Evolutionary conservation across 2,113 vertebrate genomes (phyloP).

Genomic region (Synodontis membranacea): DNA sequence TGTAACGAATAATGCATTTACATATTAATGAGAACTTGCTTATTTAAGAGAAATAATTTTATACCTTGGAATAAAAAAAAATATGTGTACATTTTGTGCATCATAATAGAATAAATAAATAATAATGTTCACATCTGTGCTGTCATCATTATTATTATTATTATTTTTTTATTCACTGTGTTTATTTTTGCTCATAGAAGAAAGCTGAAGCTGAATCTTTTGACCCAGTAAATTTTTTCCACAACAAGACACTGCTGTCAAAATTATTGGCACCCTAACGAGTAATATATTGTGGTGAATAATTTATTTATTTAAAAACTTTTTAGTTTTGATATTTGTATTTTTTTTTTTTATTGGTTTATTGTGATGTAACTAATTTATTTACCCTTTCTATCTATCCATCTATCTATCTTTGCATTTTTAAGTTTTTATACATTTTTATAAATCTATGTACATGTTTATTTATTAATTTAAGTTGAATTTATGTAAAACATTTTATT

Average conservation of each 20-base stretch:
- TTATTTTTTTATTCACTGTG: neutral
- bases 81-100: conserved; percentile 79
- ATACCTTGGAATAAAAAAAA: conserved; percentile 79
- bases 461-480: neutral
- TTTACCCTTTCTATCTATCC: too few relatives aligned
- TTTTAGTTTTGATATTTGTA: neutral
- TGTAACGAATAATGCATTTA: conserved; percentile 63
- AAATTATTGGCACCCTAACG: neutral
- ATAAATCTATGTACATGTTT: neutral
- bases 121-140: conserved; percentile 77
- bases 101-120: conserved; percentile 85
- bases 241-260: neutral
- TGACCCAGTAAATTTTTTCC: too few relatives aligned
- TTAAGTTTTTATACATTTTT: neutral
- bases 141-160: too few relatives aligned
- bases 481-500: neutral
- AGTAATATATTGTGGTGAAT: neutral
- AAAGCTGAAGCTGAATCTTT: neutral
- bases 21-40: conserved; percentile 65
- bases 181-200: neutral
- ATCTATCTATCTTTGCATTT: neutral
- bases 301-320: neutral
- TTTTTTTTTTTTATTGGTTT: neutral
- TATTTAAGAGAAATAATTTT: conserved; percentile 87
- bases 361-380: neutral